Evolutionary conservation across 1,140 invertebrate genomes (phyloP), one percentile per base, ranked within the genome.

Genomic region (Drosophila athabasca): DNA sequence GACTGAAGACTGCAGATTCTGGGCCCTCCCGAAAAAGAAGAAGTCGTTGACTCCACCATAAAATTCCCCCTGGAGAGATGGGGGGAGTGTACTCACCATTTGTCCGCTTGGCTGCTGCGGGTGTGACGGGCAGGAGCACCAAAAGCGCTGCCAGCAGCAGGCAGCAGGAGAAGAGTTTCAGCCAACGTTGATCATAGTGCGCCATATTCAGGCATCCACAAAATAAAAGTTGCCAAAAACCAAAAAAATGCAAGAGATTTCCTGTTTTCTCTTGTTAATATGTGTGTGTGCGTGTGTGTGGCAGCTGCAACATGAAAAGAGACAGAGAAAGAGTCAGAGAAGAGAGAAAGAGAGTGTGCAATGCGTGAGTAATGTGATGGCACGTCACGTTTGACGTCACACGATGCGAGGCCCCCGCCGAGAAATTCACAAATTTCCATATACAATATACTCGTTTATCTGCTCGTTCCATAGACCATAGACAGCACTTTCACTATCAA

Each of bases 171-270:
- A 87, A 87, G 51, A 87, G 75, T 45, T 82, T 87, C 51, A 87
- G 82, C 82, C 82, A 87, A 66, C 82, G 82, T 82, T 87, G 74
- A 82, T 87, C 83, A 87, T 76, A 88, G 59, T 82, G 78, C 17
- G 62, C 70, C 82, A 87, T 87, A 41, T 82, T 76, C 53, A 59
- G 83, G 83, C 82, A 88, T 82, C 68, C 69, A 80, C 9, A 60
- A 19, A 26, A 19, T n/a, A 73, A 70, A 61, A 54, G 70, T 79
- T 80, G 80, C 80, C 80, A 80, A 84, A 84, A 26, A 15, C 49
- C 17, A 79, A 68, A 17, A 45, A 15, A 59, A 11, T 39, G 11
- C 35, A 13, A 39, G 3, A 71, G 52, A 71, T 79, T 87, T 87
- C 82, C 82, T 82, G 83, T 87, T 84, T 87, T 31, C 31, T 19